Evolutionary conservation across 2,797 vertebrate species (phyloP), one percentile per base, ranked within the genome.

Genomic region (Sphaeramia orbicularis): DNA sequence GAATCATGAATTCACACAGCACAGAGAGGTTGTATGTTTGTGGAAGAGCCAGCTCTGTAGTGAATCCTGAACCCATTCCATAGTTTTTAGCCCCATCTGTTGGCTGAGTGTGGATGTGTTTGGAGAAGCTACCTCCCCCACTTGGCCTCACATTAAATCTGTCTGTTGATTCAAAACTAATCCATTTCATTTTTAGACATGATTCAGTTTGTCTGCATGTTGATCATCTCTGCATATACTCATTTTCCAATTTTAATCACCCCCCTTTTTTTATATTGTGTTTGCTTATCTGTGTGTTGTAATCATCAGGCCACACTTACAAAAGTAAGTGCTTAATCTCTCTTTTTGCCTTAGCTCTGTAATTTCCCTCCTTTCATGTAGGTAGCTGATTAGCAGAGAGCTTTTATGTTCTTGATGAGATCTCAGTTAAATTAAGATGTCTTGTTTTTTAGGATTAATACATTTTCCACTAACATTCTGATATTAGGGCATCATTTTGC

Each of bases 271-370:
- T 87, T 86, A 77, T 38, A 50, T 83, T 83, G 32, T 81, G 92
- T 80, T 81, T 82, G 86, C 65, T 91, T 76, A 84, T 92, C 86
- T 90, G 90, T 91, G 88, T 94, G 65, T 94, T 93, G 90, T 91
- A 84, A 91, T 86, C 76, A 74, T 90, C 95, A 96, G 95, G 92
- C 89, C 91, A 90, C 90, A 90, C 91, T 92, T 89, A 91, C 74
- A 90, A 94, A 95, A 95, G 95, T 96, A 96, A 96, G 95, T 96
- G 93, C 89, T 88, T 92, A 76, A 38, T 59, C 57, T 57, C 12
- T 65, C 16, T 57, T 61, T 60, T 58, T 45, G 38, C 10, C 30
- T 45, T 30, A 66, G n/a, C 24, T 35, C 24, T 60, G 1, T 53
- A n/a, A 58, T 44, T 42, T 55, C 16, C 24, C 27, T 43, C 11